A percentile compares a stretch with the other conserved stretches of the same genome.
These are phyloP conservation scores for Dysidea cf. avara DNA, from an alignment of 37 sponge, comb jelly and placozoan genomes.

Conservation along the genomic window DNA sequence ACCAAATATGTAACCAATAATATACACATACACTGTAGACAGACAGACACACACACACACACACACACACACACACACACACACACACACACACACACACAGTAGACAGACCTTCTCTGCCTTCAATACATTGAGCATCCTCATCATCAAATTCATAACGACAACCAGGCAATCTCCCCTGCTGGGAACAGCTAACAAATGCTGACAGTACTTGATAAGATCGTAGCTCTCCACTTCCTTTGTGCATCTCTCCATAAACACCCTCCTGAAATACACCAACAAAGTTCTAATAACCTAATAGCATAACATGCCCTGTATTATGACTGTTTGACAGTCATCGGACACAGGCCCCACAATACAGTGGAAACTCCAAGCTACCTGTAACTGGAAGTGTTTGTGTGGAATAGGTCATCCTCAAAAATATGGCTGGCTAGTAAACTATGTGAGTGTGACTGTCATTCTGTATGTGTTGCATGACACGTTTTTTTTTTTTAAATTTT, in stretches of 20 bases:
- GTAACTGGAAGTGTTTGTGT: no score
- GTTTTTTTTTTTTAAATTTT: no score
- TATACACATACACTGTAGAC: not conserved
- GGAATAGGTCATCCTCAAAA: no score
- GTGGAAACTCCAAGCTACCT: no score
- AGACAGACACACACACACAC: not conserved
- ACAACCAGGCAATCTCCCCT: slow-evolving; percentile 69
- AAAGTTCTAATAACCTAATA: not conserved
- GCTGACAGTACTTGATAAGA: slow-evolving; percentile 52
- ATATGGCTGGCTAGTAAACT: no score
- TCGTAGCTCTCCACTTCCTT: no score
- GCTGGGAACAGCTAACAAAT: slow-evolving; percentile 40
- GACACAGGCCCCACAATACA: no score
- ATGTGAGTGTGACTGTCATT: no score
- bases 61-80: no score
- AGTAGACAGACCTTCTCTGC: slow-evolving; percentile 47
- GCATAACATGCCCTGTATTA: no score
- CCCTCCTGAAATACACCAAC: slow-evolving; percentile 41
- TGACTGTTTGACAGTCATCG: no score
- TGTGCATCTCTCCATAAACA: slow-evolving; percentile 22
- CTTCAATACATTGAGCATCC: slow-evolving; percentile 38
- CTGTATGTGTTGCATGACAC: no score
- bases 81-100: slow-evolving; percentile 16
- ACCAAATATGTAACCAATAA: not conserved
- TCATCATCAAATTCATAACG: slow-evolving; percentile 61